Evolutionary conservation across 2,113 vertebrate genomes (phyloP), one percentile per base, ranked within the genome.

Genomic region (Gulo gulo): DNA sequence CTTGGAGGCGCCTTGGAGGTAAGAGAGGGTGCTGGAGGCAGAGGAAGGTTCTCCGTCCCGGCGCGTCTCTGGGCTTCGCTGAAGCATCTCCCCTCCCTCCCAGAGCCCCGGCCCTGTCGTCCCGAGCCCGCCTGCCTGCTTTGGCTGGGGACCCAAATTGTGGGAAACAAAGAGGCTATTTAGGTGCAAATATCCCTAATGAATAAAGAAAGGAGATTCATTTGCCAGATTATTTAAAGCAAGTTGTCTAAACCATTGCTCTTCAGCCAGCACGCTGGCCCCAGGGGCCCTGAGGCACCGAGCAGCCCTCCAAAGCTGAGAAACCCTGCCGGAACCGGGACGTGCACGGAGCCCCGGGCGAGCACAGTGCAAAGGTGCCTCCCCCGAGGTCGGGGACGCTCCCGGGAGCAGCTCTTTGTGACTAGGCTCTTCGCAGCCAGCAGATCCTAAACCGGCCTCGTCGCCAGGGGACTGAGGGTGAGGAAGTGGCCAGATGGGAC

Each of bases 101-200:
- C 2, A 39, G 34, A 85, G 71, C 4, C 18, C 15, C 24, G 80
- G 73, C 34, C 47, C n/a, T 26, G 26, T 78, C 9, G n/a, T 84
- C 10, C 42, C 45, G 14, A 42, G 39, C 39, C 39, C 29, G 29
- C 67, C 86, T 1, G 57, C 21, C 50, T 13, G 29, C 59, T 42
- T 93, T 63, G 63, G 55, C 85, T 88, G 4, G 15, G 11, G 29
- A 94, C 45, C 92, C 36, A 50, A 94, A n/a, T 91, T 36, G 90
- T 88, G 85, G 81, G 92, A 97, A 98, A 95, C 95, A 59, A 98
- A 98, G 94, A 34, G 1, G 73, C 78, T 93, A 93, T 98, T 98
- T 80, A 97, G 88, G 89, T 97, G 55, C 67, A 88, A 94, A 97
- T 95, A 85, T 95, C 76, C 67, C 91, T 94, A 93, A 76, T 96